Conservation (phyloP, 2,888 invertebrate genomes). For the Drosophila flavopinicola region DNA sequence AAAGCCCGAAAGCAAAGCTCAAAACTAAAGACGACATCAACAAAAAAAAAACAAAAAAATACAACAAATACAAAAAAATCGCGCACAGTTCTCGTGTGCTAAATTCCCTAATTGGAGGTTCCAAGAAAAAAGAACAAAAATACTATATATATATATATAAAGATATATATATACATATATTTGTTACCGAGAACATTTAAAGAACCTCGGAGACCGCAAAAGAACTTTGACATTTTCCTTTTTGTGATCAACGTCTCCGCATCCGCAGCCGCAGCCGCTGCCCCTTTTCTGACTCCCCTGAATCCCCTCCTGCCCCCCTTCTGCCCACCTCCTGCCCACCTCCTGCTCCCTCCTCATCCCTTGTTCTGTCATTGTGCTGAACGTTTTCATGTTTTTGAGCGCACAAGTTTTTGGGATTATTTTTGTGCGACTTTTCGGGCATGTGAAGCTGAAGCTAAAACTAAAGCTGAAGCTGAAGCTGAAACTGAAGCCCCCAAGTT, state of each 20-base stretch:
- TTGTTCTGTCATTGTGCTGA: conserved; percentile 58
- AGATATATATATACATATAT: conserved; percentile 24
- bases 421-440: conserved; percentile 72
- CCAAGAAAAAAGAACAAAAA: conserved; percentile 58
- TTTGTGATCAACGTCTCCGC: conserved; percentile 68
- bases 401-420: conserved; percentile 75
- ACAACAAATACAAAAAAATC: conserved; percentile 33
- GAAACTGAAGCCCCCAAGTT: conserved; percentile 34
- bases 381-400: conserved; percentile 74
- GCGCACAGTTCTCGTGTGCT: conserved; percentile 54
- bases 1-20: conserved; percentile 29
- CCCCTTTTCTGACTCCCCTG: conserved; percentile 6
- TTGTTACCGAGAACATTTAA: conserved; percentile 71
- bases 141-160: neutral
- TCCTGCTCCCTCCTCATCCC: neutral
- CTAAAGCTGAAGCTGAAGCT: conserved; percentile 17
- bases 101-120: conserved; percentile 70
- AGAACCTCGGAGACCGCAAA: conserved; percentile 76
- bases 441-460: conserved; percentile 57
- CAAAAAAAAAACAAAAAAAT: conserved; percentile 17
- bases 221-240: conserved; percentile 78
- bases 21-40: conserved; percentile 37
- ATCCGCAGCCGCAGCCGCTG: conserved; percentile 24
- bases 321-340: conserved; percentile 6
- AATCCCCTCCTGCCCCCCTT: neutral